Evolutionary conservation across 1,140 invertebrate species (phyloP).

Genomic region (Nasonia giraulti): DNA sequence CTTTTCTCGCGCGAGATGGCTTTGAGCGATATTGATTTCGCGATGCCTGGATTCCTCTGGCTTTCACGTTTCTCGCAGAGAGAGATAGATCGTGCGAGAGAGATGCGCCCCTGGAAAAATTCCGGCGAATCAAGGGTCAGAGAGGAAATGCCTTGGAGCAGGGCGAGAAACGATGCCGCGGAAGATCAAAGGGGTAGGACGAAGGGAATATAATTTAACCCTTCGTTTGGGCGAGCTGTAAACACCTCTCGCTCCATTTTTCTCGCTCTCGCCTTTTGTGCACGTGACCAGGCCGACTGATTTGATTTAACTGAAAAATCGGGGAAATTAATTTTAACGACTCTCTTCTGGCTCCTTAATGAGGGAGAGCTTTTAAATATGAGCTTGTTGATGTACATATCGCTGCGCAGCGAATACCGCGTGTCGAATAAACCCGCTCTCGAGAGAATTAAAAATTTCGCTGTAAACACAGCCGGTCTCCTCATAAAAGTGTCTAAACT

Average conservation of each 20-base stretch:
- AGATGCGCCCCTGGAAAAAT: constrained; percentile 39
- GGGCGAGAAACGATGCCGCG: not conserved
- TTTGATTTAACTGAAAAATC: constrained; percentile 55
- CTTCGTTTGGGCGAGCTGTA: constrained; percentile 21
- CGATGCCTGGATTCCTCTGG: constrained; percentile 66
- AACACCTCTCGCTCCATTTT: constrained; percentile 23
- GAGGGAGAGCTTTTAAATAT: not conserved
- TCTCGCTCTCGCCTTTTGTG: not conserved
- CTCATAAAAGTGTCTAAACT: not conserved
- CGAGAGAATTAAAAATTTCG: not conserved
- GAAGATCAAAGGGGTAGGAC: constrained; percentile 19
- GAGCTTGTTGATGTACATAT: not conserved
- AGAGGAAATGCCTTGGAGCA: constrained; percentile 39
- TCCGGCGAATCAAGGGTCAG: constrained; percentile 47
- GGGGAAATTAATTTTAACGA: constrained; percentile 55
- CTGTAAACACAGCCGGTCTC: not conserved
- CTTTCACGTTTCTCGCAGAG: constrained; percentile 54
- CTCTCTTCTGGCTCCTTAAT: constrained; percentile 22
- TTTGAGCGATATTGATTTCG: constrained; percentile 72
- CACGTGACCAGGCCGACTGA: not conserved
- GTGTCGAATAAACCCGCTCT: not conserved
- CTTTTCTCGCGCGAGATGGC: constrained; percentile 56
- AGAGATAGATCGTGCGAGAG: constrained; percentile 47
- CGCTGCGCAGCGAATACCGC: no score
- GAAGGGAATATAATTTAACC: constrained; percentile 42